These are phyloP conservation scores for Merops nubicus DNA, from an alignment of 2,113 vertebrate genomes.

Conservation along the genomic window DNA sequence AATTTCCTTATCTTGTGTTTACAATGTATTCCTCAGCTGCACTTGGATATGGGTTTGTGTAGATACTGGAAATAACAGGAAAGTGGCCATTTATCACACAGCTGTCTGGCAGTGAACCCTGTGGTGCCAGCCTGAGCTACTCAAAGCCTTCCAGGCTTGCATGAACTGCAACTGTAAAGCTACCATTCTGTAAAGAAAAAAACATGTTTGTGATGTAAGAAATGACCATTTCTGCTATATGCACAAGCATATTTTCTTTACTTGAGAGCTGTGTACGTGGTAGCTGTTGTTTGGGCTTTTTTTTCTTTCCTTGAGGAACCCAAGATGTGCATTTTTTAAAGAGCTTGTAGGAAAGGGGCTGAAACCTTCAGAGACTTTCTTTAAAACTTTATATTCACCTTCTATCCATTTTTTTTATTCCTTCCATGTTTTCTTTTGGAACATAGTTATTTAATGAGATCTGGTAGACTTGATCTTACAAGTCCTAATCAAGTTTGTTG, in stretches of 20 bases:
- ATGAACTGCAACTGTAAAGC: not conserved
- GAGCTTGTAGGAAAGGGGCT: not conserved
- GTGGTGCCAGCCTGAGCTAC: not conserved
- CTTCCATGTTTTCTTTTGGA: not conserved
- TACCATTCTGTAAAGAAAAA: not conserved
- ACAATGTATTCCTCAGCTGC: not conserved
- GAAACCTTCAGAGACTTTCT: not conserved
- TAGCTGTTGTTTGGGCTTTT: not conserved
- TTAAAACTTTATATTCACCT: not conserved
- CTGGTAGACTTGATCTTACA: not conserved
- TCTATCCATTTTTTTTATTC: not conserved
- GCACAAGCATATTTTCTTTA: not conserved
- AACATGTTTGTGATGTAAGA: accelerated
- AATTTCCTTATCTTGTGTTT: not conserved
- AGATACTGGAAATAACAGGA: not conserved
- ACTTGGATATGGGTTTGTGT: not conserved
- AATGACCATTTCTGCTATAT: not conserved
- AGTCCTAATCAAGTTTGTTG: not conserved
- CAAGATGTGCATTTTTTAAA: not conserved
- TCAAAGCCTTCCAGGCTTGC: not conserved
- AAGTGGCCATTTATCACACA: not conserved
- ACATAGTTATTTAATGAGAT: not conserved
- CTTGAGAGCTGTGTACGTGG: not conserved
- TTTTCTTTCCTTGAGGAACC: not conserved
- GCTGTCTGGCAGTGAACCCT: not conserved